Evolutionary conservation across 1,140 invertebrate genomes (phyloP), one percentile per base, ranked within the genome.

Genomic region (Sycobia sp.): DNA sequence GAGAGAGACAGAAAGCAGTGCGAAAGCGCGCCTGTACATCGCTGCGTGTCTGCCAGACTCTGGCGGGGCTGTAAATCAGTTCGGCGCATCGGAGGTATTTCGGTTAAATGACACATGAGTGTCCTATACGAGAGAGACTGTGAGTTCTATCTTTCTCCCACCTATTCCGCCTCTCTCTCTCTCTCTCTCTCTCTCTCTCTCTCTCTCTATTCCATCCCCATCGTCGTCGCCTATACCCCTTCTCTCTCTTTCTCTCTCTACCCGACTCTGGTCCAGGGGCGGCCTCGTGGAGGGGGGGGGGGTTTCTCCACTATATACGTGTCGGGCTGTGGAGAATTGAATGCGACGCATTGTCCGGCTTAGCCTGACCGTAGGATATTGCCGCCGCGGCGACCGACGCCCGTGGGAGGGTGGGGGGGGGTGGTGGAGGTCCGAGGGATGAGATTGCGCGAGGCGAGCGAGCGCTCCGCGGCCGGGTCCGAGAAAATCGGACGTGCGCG

Each of bases 21-120:
- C n/a, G 27, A 32, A 32, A 49, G 32, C 47, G 47, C 47, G 14
- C 39, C 20, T 18, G 18, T 18, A 41, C 39, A 9, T 41, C 39
- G 18, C 39, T 18, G n/a, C 47, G 23, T 1, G 25, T 1, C 22
- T n/a, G n/a, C n/a, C n/a, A n/a, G n/a, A n/a, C n/a, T n/a, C n/a
- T n/a, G n/a, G n/a, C n/a, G n/a, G n/a, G 66, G 54, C 64, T 74
- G 76, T 80, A 80, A 80, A 80, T 80, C 78, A 80, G 71, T 77
- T 74, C 70, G 67, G 53, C 72, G 75, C 73, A 80, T 78, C 73
- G 73, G 73, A 75, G 77, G 77, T 77, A 79, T 80, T 80, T 76
- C 76, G 70, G 75, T 77, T 78, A 80, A 80, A 79, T 78, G 77
- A 79, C 73, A 79, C 76, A 76, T 68, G 76, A 75, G 70, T 69